Conservation (phyloP, 2,888 invertebrate genomes). For the Pimpla rufipes region DNA sequence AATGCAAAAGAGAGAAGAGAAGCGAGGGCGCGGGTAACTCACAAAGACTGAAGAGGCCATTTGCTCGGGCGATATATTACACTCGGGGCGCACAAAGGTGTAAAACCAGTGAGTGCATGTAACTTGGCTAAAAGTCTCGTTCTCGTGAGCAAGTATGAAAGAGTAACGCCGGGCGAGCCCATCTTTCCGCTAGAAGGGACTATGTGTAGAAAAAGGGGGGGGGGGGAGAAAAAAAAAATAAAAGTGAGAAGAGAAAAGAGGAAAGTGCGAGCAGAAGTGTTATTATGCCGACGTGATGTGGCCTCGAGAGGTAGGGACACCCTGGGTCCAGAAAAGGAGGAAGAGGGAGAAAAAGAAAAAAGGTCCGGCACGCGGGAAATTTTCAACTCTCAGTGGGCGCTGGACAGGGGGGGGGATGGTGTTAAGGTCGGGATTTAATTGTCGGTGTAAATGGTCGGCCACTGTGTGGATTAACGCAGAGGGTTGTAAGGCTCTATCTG, state of each 20-base stretch:
- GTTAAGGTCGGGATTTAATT: constrained; percentile 80
- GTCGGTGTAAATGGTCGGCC: constrained; percentile 81
- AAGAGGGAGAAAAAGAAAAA: constrained; percentile 3
- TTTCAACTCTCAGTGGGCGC: constrained; percentile 8
- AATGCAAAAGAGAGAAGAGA: constrained; percentile 44
- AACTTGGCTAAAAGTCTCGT: constrained; percentile 60
- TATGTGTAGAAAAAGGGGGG: constrained; percentile 8
- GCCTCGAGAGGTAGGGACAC: constrained; percentile 28
- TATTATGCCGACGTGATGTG: constrained; percentile 62
- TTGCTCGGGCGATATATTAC: constrained; percentile 29
- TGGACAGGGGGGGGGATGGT: constrained; percentile 45
- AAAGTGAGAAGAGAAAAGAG: constrained; percentile 23
- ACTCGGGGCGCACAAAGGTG: constrained; percentile 37
- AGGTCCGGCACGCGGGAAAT: constrained; percentile 16
- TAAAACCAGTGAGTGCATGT: constrained; percentile 46
- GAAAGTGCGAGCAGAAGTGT: constrained; percentile 67
- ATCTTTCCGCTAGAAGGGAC: not conserved
- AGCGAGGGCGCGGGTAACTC: constrained; percentile 30
- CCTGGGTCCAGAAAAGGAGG: constrained; percentile 1
- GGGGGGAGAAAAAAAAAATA: constrained; percentile 33
- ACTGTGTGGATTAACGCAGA: constrained; percentile 76
- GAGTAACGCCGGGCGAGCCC: constrained; percentile 22
- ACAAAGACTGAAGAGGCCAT: constrained; percentile 43
- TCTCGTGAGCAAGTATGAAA: constrained; percentile 37
- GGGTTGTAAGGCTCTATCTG: constrained; percentile 33